Evolutionary conservation across 2,797 vertebrate species (phyloP), one percentile per base, ranked within the genome.

Genomic region (Orestias chungarensis): DNA sequence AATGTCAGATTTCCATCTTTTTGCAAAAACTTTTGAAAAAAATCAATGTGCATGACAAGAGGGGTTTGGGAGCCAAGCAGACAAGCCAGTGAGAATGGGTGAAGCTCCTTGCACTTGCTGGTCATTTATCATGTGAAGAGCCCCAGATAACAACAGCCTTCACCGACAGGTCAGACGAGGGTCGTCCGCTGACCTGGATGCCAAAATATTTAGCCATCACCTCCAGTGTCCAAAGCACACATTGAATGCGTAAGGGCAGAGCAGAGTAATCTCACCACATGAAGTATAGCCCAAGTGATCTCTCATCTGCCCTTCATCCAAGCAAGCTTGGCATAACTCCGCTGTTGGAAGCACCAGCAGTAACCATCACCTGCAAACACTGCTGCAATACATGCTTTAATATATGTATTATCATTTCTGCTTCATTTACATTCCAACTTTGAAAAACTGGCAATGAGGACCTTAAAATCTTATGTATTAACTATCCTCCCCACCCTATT

Each of bases 91-190:
- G n/a, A 33, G 46, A 49, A 75, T 71, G 74, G 81, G 64, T 79
- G 73, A 66, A 74, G 70, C 74, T 83, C 82, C 79, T 81, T 80
- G 78, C 83, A 78, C 80, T 80, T 82, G 79, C 86, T 88, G 88
- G 78, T 87, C 84, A 90, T 93, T 89, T 85, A 93, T 93, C 92
- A 94, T 77, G 17, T 64, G 44, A 80, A 75, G 72, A 38, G 49
- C 75, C 73, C 69, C 59, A 75, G 76, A 81, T 86, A 89, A 76
- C 74, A 79, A 74, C 70, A 76, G 86, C 89, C 83, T 89, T 88
- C 86, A 91, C 74, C 75, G 0, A 77, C 9, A 3, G 87, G 82
- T 90, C 88, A 88, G 71, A 29, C 29, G 81, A 64, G 25, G 70
- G 71, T 66, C 40, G 12, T 50, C 52, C 59, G 17, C 70, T 82